Evolutionary conservation across 23 tunicate species (phyloP), one percentile per base, ranked within the genome.

Genomic region (Trididemnum miniatum): DNA sequence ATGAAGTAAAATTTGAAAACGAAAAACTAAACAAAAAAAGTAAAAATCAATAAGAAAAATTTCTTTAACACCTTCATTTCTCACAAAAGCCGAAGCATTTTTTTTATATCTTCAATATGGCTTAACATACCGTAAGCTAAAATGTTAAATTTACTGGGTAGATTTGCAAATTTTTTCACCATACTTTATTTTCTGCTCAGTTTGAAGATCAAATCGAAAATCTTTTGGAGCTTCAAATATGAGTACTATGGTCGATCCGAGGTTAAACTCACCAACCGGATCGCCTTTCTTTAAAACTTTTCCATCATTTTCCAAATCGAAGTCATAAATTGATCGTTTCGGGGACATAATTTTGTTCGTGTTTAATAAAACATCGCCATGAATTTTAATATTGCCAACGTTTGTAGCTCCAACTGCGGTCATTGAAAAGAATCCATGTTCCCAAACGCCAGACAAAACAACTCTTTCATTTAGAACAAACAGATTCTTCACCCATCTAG

Each of bases 381-480:
- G 88, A 31, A 91, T 81, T 34, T 84, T 86, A 52, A 95, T 89
- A 38, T 84, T 85, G 0, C 99, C 99, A 34, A 95, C 99, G 40
- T 87, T 86, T 33, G 99, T 95, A 1, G 99, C 99, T 0, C 99
- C 99, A 57, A 95, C 96, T 0, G 99, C 90, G 60, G 86, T 65
- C 89, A 89, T 83, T 24, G 96, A 86, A 50, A 95, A 89, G 36
- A 59, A 95, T 7, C 99, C 99, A 35, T 95, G 89, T 49, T 87
- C 29, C 99, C 99, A 95, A 2, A 35, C 38, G 1, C 99, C 99
- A 0, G 88, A 71, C 20, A 95, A 65, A 23, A 77, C 86, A 35
- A 90, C 99, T 33, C 99, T 64, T 74, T 95, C 99, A 75, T 95
- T 95, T n/a, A 90, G 20, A 0, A 88, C 92, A 83, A 95, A 95